Evolutionary conservation across 2,888 invertebrate genomes (phyloP).

Genomic region (Drosophila conformis): DNA sequence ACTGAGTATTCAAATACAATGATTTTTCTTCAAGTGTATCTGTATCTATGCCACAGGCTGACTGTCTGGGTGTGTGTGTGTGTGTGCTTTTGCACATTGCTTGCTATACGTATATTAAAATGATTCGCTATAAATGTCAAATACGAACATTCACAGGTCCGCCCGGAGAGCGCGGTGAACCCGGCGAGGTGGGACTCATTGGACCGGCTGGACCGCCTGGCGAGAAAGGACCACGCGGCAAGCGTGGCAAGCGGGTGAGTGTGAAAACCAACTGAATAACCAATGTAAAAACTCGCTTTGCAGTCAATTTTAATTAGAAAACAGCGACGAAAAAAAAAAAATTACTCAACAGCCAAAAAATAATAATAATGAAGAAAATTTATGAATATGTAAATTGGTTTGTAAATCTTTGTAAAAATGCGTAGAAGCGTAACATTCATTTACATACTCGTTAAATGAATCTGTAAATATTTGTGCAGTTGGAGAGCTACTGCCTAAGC

Average conservation of each 20-base stretch:
- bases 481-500: constrained; percentile 5
- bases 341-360: constrained; percentile 9
- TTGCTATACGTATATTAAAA: constrained; percentile 45
- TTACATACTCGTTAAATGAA: constrained; percentile 58
- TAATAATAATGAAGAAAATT: constrained; percentile 44
- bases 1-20: too few species aligned
- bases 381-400: constrained; percentile 73
- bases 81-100: constrained; percentile 26
- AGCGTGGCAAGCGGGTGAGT: constrained; percentile 97
- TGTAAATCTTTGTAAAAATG: constrained; percentile 66
- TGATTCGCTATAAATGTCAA: constrained; percentile 58
- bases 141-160: constrained; percentile 77
- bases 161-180: constrained; percentile 82
- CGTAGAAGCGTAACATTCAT: constrained; percentile 63
- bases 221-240: constrained; percentile 95
- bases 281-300: constrained; percentile 48
- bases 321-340: constrained; percentile 16
- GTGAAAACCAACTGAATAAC: constrained; percentile 55
- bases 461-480: constrained; percentile 69
- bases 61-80: constrained; percentile 20
- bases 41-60: background rate
- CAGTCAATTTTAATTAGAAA: constrained; percentile 65
- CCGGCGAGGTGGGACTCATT: constrained; percentile 87
- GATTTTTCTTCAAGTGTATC: constrained; percentile 21
- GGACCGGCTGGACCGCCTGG: constrained; percentile 92